Evolutionary conservation across 2,888 invertebrate genomes (phyloP).

Genomic region (Metalampra italica): DNA sequence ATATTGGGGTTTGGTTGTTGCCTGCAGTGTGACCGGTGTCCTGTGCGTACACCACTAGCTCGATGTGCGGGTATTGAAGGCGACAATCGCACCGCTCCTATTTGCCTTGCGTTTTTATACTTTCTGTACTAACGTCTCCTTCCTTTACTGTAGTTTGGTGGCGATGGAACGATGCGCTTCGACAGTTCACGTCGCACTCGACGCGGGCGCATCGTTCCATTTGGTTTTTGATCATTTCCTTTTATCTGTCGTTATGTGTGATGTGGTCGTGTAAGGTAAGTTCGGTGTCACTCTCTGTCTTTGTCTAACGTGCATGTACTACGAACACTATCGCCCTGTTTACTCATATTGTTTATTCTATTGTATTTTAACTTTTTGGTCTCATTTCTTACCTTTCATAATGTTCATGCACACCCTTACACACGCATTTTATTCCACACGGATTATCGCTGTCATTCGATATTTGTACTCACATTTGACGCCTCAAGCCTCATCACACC

Average conservation of each 20-base stretch:
- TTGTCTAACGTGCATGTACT: slow-evolving; percentile 60
- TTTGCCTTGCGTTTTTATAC: slow-evolving; percentile 66
- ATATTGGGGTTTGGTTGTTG: slow-evolving; percentile 71
- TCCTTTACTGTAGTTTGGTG: slow-evolving; percentile 65
- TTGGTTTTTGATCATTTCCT: slow-evolving; percentile 44
- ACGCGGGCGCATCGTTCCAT: slow-evolving; percentile 63
- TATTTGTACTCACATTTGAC: slow-evolving; percentile 32
- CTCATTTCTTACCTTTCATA: slow-evolving; percentile 63
- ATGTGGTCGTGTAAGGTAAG: slow-evolving; percentile 62
- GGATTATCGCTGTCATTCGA: slow-evolving; percentile 50
- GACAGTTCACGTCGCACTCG: slow-evolving; percentile 14
- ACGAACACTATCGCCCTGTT: slow-evolving; percentile 41
- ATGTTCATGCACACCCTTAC: slow-evolving; percentile 63
- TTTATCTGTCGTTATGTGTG: slow-evolving; percentile 26
- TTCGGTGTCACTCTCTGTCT: slow-evolving; percentile 50
- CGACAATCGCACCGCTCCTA: slow-evolving; percentile 72
- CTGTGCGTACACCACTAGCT: slow-evolving; percentile 46
- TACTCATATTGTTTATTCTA: slow-evolving; percentile 41
- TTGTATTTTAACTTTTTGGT: slow-evolving; percentile 46
- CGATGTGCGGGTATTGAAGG: slow-evolving; percentile 63
- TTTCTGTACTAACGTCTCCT: slow-evolving; percentile 59
- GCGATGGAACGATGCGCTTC: slow-evolving; percentile 63
- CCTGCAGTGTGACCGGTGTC: slow-evolving; percentile 61
- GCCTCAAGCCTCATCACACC: slow-evolving; percentile 49
- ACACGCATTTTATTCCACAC: slow-evolving; percentile 49